phyloP scores from a whole-genome alignment of 1,140 invertebrate species.

The Trissolcus basalis region DNA sequence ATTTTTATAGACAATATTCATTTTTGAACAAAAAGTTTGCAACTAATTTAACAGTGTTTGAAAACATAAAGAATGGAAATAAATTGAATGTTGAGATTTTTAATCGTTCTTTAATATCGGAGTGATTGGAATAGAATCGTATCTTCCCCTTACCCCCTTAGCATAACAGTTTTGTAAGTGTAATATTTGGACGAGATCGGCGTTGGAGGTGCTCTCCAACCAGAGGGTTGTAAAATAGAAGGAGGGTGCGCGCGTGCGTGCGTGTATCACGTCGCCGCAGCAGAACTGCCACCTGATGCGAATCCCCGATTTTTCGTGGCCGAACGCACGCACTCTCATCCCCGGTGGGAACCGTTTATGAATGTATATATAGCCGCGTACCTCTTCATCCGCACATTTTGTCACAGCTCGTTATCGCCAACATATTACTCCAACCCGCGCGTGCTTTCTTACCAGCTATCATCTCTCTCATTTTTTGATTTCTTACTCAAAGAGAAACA shows the following conservation, averaged over 20 bases:
- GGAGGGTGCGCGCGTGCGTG: slow-evolving; percentile 44
- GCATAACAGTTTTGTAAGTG: no score
- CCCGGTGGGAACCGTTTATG: slow-evolving; percentile 50
- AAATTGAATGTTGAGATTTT: no score
- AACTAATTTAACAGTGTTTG: no score
- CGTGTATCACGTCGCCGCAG: slow-evolving; percentile 25
- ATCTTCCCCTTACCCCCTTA: no score
- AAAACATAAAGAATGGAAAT: no score
- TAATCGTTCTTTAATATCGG: no score
- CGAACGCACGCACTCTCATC: slow-evolving; percentile 50
- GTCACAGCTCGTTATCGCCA: slow-evolving; percentile 51
- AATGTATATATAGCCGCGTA: slow-evolving; percentile 56
- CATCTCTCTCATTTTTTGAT: slow-evolving; percentile 16
- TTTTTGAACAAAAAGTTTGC: no score
- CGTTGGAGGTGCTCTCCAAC: slow-evolving; percentile 26
- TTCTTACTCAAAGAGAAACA: no score
- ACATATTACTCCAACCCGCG: slow-evolving; percentile 35
- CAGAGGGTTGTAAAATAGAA: slow-evolving; percentile 25
- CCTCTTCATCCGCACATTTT: slow-evolving; percentile 56
- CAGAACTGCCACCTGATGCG: slow-evolving; percentile 51
- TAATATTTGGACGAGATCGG: background rate
- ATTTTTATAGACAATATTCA: no score
- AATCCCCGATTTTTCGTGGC: slow-evolving; percentile 54
- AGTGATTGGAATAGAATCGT: no score
- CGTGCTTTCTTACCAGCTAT: no score